Conservation (phyloP, 2,797 vertebrate genomes). For the Sus cebifrons region DNA sequence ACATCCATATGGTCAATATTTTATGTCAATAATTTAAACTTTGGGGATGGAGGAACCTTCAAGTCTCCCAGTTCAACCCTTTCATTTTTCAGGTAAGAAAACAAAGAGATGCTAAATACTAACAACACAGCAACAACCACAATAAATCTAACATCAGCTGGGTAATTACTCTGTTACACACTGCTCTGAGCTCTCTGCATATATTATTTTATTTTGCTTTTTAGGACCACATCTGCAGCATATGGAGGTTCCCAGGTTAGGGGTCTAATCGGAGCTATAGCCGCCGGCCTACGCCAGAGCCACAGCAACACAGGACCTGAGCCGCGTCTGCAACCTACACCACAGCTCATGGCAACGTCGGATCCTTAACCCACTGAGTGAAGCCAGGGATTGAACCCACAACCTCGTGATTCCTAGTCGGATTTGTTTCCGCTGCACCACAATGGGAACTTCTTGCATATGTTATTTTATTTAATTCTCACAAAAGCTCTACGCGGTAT, state of each 20-base stretch:
- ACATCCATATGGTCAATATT: constrained; percentile 52
- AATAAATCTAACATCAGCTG: neutral
- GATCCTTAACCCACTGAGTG: too few species aligned
- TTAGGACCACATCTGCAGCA: too few species aligned
- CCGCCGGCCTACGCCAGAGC: too few species aligned
- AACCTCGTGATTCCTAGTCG: too few species aligned
- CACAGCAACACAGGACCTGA: too few species aligned
- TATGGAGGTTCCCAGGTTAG: too few species aligned
- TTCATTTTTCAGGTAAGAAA: constrained; percentile 47
- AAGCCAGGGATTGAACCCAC: too few species aligned
- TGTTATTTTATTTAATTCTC: neutral
- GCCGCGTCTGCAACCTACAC: too few species aligned
- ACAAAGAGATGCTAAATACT: neutral
- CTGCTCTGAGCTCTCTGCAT: neutral
- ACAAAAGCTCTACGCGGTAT: neutral
- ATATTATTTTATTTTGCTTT: neutral
- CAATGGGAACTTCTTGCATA: neutral
- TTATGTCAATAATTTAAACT: constrained; percentile 67
- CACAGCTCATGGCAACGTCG: too few species aligned
- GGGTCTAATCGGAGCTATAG: too few species aligned
- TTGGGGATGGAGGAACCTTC: neutral
- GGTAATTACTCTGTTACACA: neutral
- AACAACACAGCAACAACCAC: neutral
- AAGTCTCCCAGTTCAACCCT: neutral
- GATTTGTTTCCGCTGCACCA: too few species aligned